A percentile compares a stretch with the other conserved stretches of the same genome.
Conservation (phyloP, 2,888 invertebrate species). For the Tricholauxania praeusta region DNA sequence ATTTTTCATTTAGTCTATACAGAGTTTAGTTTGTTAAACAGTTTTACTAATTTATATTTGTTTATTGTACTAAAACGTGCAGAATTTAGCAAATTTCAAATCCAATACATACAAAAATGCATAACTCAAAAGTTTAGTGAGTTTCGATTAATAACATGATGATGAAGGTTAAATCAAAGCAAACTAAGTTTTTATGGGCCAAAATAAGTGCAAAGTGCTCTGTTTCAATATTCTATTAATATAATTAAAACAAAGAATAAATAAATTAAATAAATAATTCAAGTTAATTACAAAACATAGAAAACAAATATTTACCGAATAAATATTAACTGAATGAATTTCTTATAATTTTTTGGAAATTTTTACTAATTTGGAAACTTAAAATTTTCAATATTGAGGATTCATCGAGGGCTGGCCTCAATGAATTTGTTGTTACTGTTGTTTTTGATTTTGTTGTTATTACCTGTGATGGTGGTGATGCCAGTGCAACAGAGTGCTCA, state of each 20-base stretch:
- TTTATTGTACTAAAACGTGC: constrained; percentile 11
- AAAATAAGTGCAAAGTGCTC: constrained; percentile 31
- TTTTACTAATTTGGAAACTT: constrained; percentile 4
- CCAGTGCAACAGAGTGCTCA: constrained; percentile 71
- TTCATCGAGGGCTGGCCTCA: too few relatives aligned
- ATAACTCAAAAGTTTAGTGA: constrained; percentile 16
- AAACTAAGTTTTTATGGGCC: constrained; percentile 24
- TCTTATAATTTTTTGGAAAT: background rate
- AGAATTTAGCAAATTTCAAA: background rate
- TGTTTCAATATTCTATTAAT: constrained; percentile 17
- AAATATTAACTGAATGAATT: constrained; percentile 7
- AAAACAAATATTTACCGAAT: background rate
- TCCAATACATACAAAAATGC: background rate
- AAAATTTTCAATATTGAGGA: background rate
- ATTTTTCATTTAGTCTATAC: too few relatives aligned
- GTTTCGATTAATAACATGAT: background rate
- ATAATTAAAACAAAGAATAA: constrained; percentile 2
- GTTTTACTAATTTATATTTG: background rate
- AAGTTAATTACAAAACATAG: too few relatives aligned
- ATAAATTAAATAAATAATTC: background rate
- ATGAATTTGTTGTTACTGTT: constrained; percentile 18
- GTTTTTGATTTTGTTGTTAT: constrained; percentile 51
- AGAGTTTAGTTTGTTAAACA: too few relatives aligned
- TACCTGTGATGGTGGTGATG: constrained; percentile 73
- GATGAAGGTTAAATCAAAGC: constrained; percentile 7